Evolutionary conservation across 2,797 vertebrate species (phyloP).

Genomic region (Philypnodon macrostomus): DNA sequence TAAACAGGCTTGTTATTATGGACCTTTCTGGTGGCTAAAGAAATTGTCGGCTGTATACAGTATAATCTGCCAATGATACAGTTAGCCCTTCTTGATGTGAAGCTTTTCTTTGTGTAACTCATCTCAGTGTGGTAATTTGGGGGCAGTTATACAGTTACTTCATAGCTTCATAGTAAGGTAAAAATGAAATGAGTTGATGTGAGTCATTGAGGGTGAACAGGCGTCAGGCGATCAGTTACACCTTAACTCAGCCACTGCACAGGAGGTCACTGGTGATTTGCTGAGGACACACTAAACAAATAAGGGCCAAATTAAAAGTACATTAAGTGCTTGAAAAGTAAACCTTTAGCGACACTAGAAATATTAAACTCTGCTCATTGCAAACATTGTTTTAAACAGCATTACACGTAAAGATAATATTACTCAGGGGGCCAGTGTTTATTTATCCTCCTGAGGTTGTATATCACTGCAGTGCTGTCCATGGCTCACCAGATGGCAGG

Average conservation of each 20-base stretch:
- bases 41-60: too few relatives aligned
- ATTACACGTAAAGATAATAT: slow-evolving; percentile 73
- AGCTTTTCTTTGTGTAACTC: background rate
- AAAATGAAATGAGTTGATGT: slow-evolving; percentile 5
- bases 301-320: slow-evolving; percentile 70
- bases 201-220: slow-evolving; percentile 12
- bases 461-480: slow-evolving; percentile 47
- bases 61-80: too few relatives aligned
- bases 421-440: slow-evolving; percentile 64
- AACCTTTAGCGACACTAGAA: slow-evolving; percentile 60
- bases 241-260: slow-evolving; percentile 32
- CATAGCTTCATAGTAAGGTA: background rate
- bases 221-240: slow-evolving; percentile 54
- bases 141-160: background rate
- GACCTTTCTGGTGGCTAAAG: slow-evolving; percentile 61
- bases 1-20: slow-evolving; percentile 62
- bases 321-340: slow-evolving; percentile 70
- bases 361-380: slow-evolving; percentile 64
- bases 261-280: slow-evolving; percentile 56
- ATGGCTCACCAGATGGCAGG: slow-evolving; percentile 50
- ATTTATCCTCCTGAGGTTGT: slow-evolving; percentile 71
- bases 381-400: slow-evolving; percentile 73
- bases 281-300: slow-evolving; percentile 66
- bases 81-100: too few relatives aligned
- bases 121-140: background rate